Evolutionary conservation across 2,888 invertebrate genomes (phyloP), one percentile per base, ranked within the genome.

Genomic region (Athalia cordata): DNA sequence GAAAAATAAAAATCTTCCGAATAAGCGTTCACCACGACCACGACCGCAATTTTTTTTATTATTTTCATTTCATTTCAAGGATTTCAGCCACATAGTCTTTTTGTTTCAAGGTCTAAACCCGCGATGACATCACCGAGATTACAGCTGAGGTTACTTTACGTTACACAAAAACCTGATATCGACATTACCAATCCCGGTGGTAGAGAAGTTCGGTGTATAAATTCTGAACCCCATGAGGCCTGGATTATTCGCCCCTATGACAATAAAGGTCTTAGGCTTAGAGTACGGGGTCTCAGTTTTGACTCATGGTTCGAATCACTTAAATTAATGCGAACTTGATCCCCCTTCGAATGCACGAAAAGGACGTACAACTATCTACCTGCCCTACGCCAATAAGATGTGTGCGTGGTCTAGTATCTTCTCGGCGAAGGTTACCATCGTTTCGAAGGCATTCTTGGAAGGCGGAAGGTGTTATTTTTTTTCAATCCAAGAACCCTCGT

Each of bases 271-370:
- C 43, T 68, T 43, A 29, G 55, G 52, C 11, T 68, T 5, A 45
- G 72, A 59, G 59, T n/a, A 29, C 57, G 13, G 72, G 15, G 59
- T 59, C 50, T 75, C 50, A 13, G 61, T 75, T 49, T 75, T 75
- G 64, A 75, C 64, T 75, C 75, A 64, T 15, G 62, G 50, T 43
- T 75, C 64, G 75, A 75, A 75, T 75, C 75, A 75, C 75, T 72
- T 72, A 59, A 57, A 72, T 72, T 72, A 72, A 72, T 59, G 72
- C 72, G 59, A 59, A 72, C 43, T 59, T 72, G n/a, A 59, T 47
- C 59, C 72, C 72, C n/a, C 45, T 4, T 47, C 15, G 70, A 50
- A 43, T 70, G 47, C 47, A 52, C 52, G 52, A 52, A 11, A 57
- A 55, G 70, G 70, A 57, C 57, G 70, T 57, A 70, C 52, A 72